A percentile compares a stretch with the other conserved stretches of the same genome.
These are phyloP conservation scores for Tamias sibiricus DNA, from an alignment of 2,113 vertebrate species.

Conservation along the genomic window DNA sequence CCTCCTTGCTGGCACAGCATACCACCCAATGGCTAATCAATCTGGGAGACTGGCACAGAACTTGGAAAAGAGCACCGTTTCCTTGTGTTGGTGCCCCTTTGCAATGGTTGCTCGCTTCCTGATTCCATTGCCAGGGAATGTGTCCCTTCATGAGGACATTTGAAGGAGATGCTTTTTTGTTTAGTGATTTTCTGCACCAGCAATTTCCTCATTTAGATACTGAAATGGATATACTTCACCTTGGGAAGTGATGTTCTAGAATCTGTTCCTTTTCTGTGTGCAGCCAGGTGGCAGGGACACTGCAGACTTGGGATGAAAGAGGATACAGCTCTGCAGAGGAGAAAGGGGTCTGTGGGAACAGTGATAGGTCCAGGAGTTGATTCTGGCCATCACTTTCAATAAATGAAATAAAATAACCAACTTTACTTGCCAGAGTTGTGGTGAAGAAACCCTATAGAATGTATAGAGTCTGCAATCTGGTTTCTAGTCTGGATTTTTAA, in stretches of 20 bases:
- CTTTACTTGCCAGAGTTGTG: background rate
- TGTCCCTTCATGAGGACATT: constrained; percentile 71
- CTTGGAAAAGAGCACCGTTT: constrained; percentile 30
- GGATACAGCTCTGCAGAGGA: constrained; percentile 31
- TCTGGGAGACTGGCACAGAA: background rate
- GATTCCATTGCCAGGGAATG: constrained; percentile 56
- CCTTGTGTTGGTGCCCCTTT: constrained; percentile 26
- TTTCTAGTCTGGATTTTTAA: background rate
- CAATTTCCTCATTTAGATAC: constrained; percentile 82
- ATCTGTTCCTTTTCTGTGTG: constrained; percentile 69
- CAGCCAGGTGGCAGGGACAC: constrained; percentile 70
- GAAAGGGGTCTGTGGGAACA: background rate
- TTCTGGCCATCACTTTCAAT: background rate
- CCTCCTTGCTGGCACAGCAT: background rate
- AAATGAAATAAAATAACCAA: constrained; percentile 31
- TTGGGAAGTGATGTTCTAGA: constrained; percentile 79
- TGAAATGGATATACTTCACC: constrained; percentile 81
- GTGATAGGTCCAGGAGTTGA: background rate
- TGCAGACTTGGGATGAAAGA: constrained; percentile 19
- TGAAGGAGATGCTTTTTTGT: constrained; percentile 81
- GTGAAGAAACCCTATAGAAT: constrained; percentile 16
- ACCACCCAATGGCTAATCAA: background rate
- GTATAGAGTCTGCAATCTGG: background rate
- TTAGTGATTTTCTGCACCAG: constrained; percentile 84
- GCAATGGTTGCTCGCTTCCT: constrained; percentile 60